These are phyloP conservation scores for Mormyrops attenuatus DNA, from an alignment of 2,797 vertebrate species.

Conservation along the genomic window DNA sequence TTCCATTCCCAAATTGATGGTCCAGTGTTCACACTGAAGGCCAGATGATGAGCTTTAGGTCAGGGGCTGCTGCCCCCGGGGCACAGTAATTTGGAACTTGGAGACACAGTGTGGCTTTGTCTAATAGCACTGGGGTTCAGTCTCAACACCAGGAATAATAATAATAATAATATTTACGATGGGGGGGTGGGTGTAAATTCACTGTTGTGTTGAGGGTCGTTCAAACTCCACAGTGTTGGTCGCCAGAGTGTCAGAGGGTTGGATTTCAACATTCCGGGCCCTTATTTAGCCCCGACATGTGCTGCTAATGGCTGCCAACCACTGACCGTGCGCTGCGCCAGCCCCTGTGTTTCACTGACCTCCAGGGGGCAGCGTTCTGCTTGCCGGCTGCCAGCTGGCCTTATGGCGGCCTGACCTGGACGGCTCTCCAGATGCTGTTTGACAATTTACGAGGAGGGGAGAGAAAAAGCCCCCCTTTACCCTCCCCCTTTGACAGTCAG, in stretches of 20 bases:
- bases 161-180: slow-evolving; percentile 15
- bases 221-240: neutral
- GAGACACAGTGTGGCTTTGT: neutral
- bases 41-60: neutral
- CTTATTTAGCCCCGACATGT: neutral
- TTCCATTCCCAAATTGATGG: neutral
- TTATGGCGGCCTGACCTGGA: neutral
- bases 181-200: neutral
- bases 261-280: neutral
- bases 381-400: neutral
- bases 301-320: neutral
- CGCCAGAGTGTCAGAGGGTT: neutral
- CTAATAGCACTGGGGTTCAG: neutral
- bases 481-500: neutral
- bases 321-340: too few species aligned
- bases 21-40: neutral
- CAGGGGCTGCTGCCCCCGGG: neutral
- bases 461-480: neutral
- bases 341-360: neutral
- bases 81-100: neutral
- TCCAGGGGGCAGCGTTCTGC: slow-evolving; percentile 24
- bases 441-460: slow-evolving; percentile 11
- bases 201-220: neutral
- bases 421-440: slow-evolving; percentile 6
- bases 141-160: neutral